These are phyloP conservation scores for Glomeris marginata DNA, from an alignment of 2,888 invertebrate species.

Conservation along the genomic window DNA sequence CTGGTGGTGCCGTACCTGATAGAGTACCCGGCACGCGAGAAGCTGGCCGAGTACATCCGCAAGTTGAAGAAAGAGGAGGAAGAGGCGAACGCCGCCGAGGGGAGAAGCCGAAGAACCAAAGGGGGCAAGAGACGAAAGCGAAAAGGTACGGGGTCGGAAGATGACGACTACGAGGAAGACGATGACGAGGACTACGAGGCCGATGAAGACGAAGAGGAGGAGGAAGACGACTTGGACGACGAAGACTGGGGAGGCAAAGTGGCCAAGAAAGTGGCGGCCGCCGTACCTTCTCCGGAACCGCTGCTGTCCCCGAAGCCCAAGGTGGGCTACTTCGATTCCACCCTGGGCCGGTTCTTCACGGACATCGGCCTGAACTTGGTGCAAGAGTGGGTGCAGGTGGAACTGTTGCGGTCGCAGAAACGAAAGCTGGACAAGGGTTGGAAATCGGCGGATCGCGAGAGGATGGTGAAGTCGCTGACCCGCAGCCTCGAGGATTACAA, in stretches of 20 bases:
- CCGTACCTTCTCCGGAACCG: not conserved
- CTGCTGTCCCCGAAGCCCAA: not conserved
- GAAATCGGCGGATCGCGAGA: conserved; percentile 35
- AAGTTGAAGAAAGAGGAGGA: conserved; percentile 20
- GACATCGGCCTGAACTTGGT: conserved; percentile 81
- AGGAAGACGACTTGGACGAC: conserved; percentile 19
- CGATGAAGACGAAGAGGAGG: conserved; percentile 19
- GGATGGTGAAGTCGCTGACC: conserved; percentile 58
- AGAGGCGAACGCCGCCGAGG: conserved; percentile 37
- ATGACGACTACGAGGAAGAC: not conserved
- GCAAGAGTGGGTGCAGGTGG: conserved; percentile 85
- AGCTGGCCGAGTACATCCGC: conserved; percentile 47
- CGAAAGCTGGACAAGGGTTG: conserved; percentile 55
- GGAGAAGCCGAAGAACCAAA: conserved; percentile 39
- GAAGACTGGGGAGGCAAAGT: conserved; percentile 19
- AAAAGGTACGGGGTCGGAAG: conserved; percentile 20
- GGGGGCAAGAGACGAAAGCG: conserved; percentile 30
- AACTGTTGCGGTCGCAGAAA: conserved; percentile 71
- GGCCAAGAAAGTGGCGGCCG: conserved; percentile 12
- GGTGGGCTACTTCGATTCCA: conserved; percentile 59
- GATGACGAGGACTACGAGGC: conserved; percentile 1
- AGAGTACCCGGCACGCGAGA: conserved; percentile 69
- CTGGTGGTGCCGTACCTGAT: conserved; percentile 88
- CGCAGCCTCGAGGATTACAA: conserved; percentile 73
- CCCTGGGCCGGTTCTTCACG: conserved; percentile 77